phyloP scores from a whole-genome alignment of 64 coral and sea anemone genomes.

The Hydrozoanthus tunicans region DNA sequence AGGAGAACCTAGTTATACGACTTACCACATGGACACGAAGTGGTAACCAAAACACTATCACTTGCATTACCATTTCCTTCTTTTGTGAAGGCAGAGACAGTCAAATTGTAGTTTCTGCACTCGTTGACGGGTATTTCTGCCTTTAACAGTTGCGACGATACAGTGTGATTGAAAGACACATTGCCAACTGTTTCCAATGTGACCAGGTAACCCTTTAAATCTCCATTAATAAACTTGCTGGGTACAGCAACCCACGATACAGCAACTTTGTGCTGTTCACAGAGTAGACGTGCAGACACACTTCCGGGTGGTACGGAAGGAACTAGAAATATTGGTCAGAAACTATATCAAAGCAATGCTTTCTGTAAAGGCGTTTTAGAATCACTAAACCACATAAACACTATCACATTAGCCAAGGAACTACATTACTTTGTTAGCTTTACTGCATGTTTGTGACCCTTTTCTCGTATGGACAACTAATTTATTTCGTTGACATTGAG shows the following conservation, averaged over 20 bases:
- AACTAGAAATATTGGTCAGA: neutral
- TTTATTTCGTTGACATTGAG: too few species aligned
- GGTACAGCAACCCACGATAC: neutral
- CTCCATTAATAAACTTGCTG: neutral
- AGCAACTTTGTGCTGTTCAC: neutral
- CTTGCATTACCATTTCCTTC: neutral
- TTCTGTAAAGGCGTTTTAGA: neutral
- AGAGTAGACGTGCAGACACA: conserved; percentile 3
- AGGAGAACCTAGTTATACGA: neutral
- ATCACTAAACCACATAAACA: neutral
- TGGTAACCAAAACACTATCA: neutral
- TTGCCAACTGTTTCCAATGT: neutral
- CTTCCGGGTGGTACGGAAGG: conserved; percentile 3
- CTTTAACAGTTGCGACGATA: neutral
- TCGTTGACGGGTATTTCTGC: conserved; percentile 16
- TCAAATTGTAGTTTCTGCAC: conserved; percentile 19
- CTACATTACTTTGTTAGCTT: too few species aligned
- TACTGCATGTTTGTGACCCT: too few species aligned
- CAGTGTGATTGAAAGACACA: neutral
- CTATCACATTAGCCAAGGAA: too few species aligned
- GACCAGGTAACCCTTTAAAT: neutral
- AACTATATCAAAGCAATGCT: neutral
- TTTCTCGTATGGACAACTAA: too few species aligned
- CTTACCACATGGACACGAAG: conserved; percentile 36
- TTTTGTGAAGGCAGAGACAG: conserved; percentile 23